phyloP scores from a whole-genome alignment of 2,113 vertebrate genomes.

The Chloropsis cyanopogon region DNA sequence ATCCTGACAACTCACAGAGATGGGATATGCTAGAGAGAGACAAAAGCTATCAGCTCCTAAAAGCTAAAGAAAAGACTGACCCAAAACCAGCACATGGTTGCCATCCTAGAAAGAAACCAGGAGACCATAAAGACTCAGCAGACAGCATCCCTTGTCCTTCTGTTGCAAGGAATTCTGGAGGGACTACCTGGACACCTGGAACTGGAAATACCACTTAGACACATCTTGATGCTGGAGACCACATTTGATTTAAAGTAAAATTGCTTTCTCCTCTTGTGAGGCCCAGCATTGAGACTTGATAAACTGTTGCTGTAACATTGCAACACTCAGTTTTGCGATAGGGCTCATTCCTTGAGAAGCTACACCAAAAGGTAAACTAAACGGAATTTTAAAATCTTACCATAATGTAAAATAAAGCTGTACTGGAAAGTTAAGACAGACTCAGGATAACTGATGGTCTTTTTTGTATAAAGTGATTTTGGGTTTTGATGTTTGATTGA shows the following conservation, averaged over 20 bases:
- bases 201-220: not conserved
- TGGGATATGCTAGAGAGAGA: not conserved
- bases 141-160: not conserved
- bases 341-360: not conserved
- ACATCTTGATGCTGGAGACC: not conserved
- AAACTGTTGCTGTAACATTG: not conserved
- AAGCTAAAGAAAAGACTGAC: not conserved
- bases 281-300: not conserved
- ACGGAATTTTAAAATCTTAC: not conserved
- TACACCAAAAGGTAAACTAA: not conserved
- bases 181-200: not conserved
- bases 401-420: not conserved
- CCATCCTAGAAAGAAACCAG: not conserved
- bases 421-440: not conserved
- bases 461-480: not conserved
- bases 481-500: not conserved
- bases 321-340: not conserved
- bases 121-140: not conserved
- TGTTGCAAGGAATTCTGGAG: not conserved
- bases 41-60: not conserved
- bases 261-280: not conserved
- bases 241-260: not conserved
- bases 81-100: not conserved
- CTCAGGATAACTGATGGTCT: not conserved
- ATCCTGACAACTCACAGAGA: not conserved